A percentile compares a stretch with the other conserved stretches of the same genome.
Evolutionary conservation across 2,888 invertebrate species (phyloP).

Genomic region (Tenthredo livida): DNA sequence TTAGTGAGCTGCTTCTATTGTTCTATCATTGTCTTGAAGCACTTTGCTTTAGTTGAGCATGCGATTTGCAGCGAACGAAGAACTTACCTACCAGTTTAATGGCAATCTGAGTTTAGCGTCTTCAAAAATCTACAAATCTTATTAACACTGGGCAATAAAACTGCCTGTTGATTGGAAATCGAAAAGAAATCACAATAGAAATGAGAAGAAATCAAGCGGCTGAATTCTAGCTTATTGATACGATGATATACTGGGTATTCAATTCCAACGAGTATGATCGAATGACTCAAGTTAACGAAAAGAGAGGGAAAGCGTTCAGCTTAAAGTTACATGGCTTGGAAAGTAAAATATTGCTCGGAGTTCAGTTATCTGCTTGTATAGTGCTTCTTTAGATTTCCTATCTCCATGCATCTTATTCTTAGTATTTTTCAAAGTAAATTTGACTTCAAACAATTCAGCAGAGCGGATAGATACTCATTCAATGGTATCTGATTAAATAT

Average conservation of each 20-base stretch:
- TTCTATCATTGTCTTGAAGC: constrained; percentile 37
- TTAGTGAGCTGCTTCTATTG: constrained; percentile 33
- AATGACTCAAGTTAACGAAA: background rate
- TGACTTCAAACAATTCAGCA: background rate
- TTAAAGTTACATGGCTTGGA: constrained; percentile 20
- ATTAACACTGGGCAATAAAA: background rate
- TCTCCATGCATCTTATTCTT: background rate
- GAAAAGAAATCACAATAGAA: background rate
- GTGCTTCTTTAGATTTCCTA: background rate
- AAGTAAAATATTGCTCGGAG: background rate
- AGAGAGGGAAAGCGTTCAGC: constrained; percentile 1
- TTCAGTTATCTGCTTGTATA: background rate
- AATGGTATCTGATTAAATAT: background rate
- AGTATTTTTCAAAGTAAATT: background rate
- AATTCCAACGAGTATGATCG: background rate
- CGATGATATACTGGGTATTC: background rate
- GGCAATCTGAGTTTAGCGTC: background rate
- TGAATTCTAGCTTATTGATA: background rate
- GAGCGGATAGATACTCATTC: background rate
- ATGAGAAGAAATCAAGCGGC: background rate
- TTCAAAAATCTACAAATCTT: background rate
- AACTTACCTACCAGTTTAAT: background rate
- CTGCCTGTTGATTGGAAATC: background rate
- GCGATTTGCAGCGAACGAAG: background rate
- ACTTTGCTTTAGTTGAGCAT: constrained; percentile 46